These are phyloP conservation scores for Neolamprologus hecqui DNA, from an alignment of 2,113 vertebrate species.

Conservation along the genomic window DNA sequence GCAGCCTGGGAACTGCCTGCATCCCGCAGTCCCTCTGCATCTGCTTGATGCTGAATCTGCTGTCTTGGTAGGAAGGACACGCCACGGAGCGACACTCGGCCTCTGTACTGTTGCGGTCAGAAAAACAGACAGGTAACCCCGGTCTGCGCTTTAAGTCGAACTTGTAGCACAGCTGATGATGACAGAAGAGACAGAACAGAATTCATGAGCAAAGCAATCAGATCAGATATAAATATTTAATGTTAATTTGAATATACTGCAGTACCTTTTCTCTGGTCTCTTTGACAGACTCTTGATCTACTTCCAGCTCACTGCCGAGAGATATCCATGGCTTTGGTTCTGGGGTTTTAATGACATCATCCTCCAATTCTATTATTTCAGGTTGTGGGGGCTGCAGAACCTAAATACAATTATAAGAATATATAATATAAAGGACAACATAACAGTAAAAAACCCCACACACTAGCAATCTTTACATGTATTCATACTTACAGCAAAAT, in stretches of 20 bases:
- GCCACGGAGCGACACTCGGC: constrained; percentile 70
- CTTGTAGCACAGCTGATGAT: constrained; percentile 71
- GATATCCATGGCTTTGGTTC: constrained; percentile 78
- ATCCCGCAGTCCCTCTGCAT: constrained; percentile 72
- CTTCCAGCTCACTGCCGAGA: constrained; percentile 86
- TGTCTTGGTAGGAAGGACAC: constrained; percentile 77
- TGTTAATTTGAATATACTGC: background rate
- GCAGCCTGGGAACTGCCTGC: constrained; percentile 68
- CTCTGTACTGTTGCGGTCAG: constrained; percentile 67
- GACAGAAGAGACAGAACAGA: background rate
- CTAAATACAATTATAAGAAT: background rate
- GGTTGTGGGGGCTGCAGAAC: constrained; percentile 61
- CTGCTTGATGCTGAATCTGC: constrained; percentile 74
- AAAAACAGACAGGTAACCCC: constrained; percentile 69
- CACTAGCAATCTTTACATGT: background rate
- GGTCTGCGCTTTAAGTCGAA: constrained; percentile 67
- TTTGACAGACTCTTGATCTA: constrained; percentile 79
- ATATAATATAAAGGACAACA: background rate
- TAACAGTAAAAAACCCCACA: background rate
- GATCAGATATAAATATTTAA: background rate
- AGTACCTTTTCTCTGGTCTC: constrained; percentile 58
- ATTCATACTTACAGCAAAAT: background rate
- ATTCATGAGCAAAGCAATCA: background rate
- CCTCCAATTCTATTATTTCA: constrained; percentile 35
- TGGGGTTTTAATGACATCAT: constrained; percentile 51